Conservation (phyloP, 1,140 invertebrate genomes). For the Tetramorium alpestre region DNA sequence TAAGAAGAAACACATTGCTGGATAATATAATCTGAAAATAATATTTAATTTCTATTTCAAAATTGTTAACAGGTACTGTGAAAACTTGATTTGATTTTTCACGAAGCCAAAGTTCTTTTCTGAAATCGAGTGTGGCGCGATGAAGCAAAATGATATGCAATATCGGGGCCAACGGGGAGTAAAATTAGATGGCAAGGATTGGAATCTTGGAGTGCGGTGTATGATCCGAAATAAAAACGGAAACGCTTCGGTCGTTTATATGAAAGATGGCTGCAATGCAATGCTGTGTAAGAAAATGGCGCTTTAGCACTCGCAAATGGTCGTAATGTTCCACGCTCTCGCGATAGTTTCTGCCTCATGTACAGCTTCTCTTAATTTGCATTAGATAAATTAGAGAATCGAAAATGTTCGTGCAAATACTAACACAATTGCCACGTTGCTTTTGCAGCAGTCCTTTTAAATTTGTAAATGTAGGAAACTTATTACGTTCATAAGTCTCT, state of each 20-base stretch:
- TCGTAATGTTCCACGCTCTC: neutral
- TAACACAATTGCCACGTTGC: neutral
- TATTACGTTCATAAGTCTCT: neutral
- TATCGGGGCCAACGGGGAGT: conserved; percentile 69
- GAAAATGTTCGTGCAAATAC: neutral
- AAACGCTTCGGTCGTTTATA: conserved; percentile 64
- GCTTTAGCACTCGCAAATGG: conserved; percentile 44
- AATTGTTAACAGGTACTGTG: neutral
- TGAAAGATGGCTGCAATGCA: conserved; percentile 68
- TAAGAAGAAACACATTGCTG: neutral
- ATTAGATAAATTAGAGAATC: neutral
- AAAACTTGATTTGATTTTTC: neutral
- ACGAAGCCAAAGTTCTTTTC: neutral
- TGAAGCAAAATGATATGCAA: conserved; percentile 52
- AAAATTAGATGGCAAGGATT: conserved; percentile 72
- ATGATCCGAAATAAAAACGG: conserved; percentile 68
- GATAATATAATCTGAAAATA: neutral
- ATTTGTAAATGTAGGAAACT: neutral
- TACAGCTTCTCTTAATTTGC: neutral
- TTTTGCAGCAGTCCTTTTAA: neutral
- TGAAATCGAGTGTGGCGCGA: conserved; percentile 58
- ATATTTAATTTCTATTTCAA: neutral
- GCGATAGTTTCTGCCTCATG: neutral
- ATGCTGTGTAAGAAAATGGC: conserved; percentile 66
- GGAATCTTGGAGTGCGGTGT: conserved; percentile 60